These are phyloP conservation scores for Melanotaenia boesemani DNA, from an alignment of 2,797 vertebrate genomes.

Conservation along the genomic window DNA sequence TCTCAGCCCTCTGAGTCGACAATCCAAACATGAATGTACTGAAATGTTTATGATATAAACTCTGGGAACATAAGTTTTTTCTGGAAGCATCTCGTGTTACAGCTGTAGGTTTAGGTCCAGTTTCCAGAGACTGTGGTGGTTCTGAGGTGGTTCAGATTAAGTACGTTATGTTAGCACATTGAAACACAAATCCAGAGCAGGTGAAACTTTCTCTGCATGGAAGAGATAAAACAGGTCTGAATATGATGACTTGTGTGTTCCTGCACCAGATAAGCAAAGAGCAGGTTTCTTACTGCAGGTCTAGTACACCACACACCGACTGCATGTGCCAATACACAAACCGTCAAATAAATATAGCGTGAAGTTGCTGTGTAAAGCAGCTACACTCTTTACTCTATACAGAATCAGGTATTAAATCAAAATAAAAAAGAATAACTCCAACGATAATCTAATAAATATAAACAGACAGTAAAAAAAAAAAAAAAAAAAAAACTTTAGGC, in stretches of 20 bases:
- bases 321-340: slow-evolving; percentile 41
- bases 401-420: slow-evolving; percentile 22
- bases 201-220: slow-evolving; percentile 11
- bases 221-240: slow-evolving; percentile 12
- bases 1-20: not conserved
- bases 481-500: too few species aligned
- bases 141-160: too few species aligned
- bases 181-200: slow-evolving; percentile 1
- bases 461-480: not conserved
- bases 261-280: slow-evolving; percentile 11
- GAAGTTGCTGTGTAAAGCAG: slow-evolving; percentile 22
- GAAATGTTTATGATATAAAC: not conserved
- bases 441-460: not conserved
- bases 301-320: slow-evolving; percentile 18
- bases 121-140: too few species aligned
- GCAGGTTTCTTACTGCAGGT: slow-evolving; percentile 33
- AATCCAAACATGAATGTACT: slow-evolving; percentile 18
- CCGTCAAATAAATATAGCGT: slow-evolving; percentile 27
- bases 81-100: not conserved
- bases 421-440: too few species aligned
- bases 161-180: not conserved
- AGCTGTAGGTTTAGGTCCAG: too few species aligned
- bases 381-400: slow-evolving; percentile 45
- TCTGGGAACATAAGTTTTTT: not conserved
- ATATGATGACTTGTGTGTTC: not conserved